Evolutionary conservation across 2,888 invertebrate species (phyloP), one percentile per base, ranked within the genome.

Genomic region (Nebria salina): DNA sequence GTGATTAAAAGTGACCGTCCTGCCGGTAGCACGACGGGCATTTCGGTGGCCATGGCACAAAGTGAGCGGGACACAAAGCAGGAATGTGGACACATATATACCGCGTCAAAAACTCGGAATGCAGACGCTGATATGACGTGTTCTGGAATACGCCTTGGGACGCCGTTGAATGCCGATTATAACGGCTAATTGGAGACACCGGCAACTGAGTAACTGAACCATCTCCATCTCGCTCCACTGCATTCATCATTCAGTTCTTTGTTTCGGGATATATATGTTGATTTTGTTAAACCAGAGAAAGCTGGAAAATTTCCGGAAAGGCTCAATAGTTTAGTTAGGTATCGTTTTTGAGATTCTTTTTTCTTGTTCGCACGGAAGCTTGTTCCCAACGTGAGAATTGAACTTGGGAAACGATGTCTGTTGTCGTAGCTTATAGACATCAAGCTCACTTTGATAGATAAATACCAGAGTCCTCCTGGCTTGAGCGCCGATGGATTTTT

Each of bases 161-260:
- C 26, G 70, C 70, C 25, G 70, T 26, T 70, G 70, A 70, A 70
- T 74, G 75, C 42, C 75, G 80, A 80, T 80, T 80, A 75, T 80
- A 80, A 80, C 80, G 80, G 80, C 80, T 80, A 80, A 80, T 80
- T 80, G 80, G 73, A 80, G 80, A 80, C 75, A 80, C 80, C 80
- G 74, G 80, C 20, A 75, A 70, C 80, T 75, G 75, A 75, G 75
- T 80, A 75, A 54, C 80, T 80, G 72, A 80, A 43, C 75, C 68
- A 34, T 25, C 2, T 26, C 54, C 41, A 66, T 80, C 75, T 68
- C 72, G 15, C 26, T 77, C 34, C 73, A 72, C 72, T 72, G n/a
- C n/a, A 34, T 34, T 34, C 25, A 34, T 7, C 20, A 20, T 20
- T 20, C 20, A 20, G 20, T 20, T 20, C 20, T 20, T 20, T 20